phyloP scores from a whole-genome alignment of 2,797 vertebrate genomes.

The Smutsia gigantea region DNA sequence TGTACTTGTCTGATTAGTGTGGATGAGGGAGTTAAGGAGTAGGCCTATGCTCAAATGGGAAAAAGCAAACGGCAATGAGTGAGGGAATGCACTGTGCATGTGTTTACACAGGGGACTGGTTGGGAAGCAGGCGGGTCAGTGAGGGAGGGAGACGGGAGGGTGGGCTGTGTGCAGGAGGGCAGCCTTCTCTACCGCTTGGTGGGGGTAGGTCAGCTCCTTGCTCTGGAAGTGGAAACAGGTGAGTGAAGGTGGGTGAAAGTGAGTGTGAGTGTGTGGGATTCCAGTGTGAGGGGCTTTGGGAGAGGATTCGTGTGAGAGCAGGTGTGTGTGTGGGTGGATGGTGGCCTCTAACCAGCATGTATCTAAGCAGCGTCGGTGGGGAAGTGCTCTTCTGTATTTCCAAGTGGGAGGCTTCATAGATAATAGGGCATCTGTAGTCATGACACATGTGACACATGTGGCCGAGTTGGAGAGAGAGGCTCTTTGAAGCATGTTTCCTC shows the following conservation, averaged over 20 bases:
- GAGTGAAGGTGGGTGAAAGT: background rate
- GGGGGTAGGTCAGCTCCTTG: background rate
- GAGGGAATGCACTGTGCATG: background rate
- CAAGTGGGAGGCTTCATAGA: background rate
- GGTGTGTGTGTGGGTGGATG: constrained; percentile 55
- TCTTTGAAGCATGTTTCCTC: constrained; percentile 55
- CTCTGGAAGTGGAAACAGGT: background rate
- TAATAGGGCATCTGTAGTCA: constrained; percentile 61
- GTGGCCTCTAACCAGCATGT: constrained; percentile 67
- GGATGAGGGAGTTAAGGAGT: background rate
- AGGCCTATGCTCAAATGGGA: background rate
- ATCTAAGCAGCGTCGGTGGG: constrained; percentile 61
- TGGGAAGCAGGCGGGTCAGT: background rate
- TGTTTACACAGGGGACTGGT: background rate
- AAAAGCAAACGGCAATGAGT: background rate
- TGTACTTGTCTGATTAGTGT: background rate
- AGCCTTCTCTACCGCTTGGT: too few species aligned
- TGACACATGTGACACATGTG: background rate
- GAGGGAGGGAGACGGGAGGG: background rate
- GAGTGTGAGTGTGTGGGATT: background rate
- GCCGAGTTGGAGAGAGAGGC: constrained; percentile 31
- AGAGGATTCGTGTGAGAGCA: constrained; percentile 65
- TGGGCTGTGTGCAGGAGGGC: fast-evolving
- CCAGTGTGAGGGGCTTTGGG: background rate
- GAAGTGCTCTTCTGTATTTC: constrained; percentile 31